Evolutionary conservation across 2,113 vertebrate species (phyloP).

Genomic region (Perca flavescens): DNA sequence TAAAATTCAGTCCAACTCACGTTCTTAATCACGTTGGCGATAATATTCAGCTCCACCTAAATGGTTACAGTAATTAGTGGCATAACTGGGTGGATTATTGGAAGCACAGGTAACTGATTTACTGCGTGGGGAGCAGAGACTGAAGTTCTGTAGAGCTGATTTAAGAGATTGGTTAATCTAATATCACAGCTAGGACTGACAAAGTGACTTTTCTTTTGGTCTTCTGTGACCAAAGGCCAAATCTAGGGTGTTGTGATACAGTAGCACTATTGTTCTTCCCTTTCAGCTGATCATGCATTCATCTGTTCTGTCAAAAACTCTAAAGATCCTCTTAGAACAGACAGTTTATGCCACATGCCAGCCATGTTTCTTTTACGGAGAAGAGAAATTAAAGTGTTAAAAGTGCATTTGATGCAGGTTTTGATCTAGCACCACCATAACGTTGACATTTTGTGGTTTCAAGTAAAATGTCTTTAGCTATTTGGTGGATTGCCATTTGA

Average conservation of each 20-base stretch:
- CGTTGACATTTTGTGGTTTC: background rate
- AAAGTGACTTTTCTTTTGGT: background rate
- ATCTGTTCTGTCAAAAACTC: background rate
- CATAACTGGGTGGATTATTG: conserved; percentile 6
- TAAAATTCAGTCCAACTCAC: background rate
- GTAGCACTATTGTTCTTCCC: background rate
- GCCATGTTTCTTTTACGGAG: background rate
- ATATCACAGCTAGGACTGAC: background rate
- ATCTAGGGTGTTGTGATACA: background rate
- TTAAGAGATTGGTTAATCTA: background rate
- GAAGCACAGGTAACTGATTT: conserved; percentile 26
- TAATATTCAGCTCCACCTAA: conserved; percentile 5
- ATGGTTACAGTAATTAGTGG: conserved; percentile 28
- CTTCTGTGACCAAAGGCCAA: conserved; percentile 3
- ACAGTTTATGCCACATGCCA: background rate
- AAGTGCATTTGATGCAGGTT: background rate
- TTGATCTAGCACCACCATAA: too few relatives aligned
- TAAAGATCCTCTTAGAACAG: background rate
- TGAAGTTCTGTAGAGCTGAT: background rate
- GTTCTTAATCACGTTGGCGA: conserved; percentile 1
- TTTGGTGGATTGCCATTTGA: background rate
- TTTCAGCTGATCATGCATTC: background rate
- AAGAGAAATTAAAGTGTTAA: background rate
- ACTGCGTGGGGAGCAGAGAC: background rate
- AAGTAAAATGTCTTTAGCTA: too few relatives aligned